Base-by-base conservation (phyloP, 2,113 vertebrate genomes). In the Sylvilagus bachmani region DNA sequence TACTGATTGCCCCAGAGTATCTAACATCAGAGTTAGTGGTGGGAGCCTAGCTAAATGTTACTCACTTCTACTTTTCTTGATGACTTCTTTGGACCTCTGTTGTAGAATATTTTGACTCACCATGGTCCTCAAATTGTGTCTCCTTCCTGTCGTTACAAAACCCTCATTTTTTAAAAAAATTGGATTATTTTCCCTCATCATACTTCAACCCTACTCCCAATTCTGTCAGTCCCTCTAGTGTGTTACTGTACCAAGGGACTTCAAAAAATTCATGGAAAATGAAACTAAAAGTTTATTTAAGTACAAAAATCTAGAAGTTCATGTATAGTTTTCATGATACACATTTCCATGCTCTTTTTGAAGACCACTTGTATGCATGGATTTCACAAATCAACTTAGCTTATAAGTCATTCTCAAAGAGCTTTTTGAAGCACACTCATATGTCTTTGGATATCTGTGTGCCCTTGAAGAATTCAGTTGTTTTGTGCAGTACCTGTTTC, bases 101-200 rank as follows among this genome's bases (percentile, higher is more conserved):
- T 67, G 10, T 33, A 53, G 49, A 90, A 71, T 49, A 58, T 8
- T 61, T 55, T 80, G 19, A 53, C 75, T 49, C 69, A 69, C 22
- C 31, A 8, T 64, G 55, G 62, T 36, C 27, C 38, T 94, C 22
- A 10, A 6, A 51, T 53, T 71, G n/a, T 58, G 71, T 10, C 21
- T 87, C 64, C 38, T 17, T 58, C 0, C n/a, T n/a, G 58, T 33
- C 38, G 16, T 49, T 78, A 44, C 25, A 80, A 87, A 27, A 5
- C 49, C 10, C 6, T 53, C 16, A 25, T 31, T 86, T 86, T 67
- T 3, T 31, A 27, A 67, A 31, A 27, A 67, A 31, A n/a, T 51
- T 31, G 81, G 11, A 69, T 75, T 75, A 62, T 71, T 94, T 94
- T 84, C 36, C 31, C 61, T 17, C 71, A 71, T 84, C 27, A 58